Evolutionary conservation across 1,140 invertebrate species (phyloP).

Genomic region (Camponotus vicinus): DNA sequence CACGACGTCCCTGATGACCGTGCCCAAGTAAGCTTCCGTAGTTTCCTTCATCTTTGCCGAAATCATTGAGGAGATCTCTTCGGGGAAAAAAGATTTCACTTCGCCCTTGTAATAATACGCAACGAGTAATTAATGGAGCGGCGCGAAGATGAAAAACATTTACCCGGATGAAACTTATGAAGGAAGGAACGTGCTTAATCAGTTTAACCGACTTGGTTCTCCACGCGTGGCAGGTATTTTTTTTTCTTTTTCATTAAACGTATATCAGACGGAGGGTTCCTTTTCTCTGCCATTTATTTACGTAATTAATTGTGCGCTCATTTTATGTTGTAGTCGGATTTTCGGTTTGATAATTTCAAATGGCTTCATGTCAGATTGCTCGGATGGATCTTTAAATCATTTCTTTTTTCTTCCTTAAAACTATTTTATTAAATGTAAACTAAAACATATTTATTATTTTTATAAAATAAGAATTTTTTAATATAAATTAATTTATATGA

Average conservation of each 20-base stretch:
- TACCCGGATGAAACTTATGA: constrained; percentile 48
- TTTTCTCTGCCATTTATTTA: constrained; percentile 10
- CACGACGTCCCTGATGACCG: constrained; percentile 77
- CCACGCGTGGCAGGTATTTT: constrained; percentile 27
- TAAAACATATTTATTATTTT: too few relatives aligned
- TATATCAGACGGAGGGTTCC: neutral
- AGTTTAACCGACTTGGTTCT: constrained; percentile 27
- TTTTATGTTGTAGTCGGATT: constrained; percentile 88
- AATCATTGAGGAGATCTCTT: constrained; percentile 82
- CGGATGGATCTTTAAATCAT: constrained; percentile 88
- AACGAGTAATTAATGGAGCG: constrained; percentile 55
- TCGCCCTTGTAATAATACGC: constrained; percentile 52
- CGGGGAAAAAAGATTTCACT: constrained; percentile 55
- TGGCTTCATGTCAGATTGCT: constrained; percentile 90
- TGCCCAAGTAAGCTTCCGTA: constrained; percentile 95
- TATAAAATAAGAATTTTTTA: neutral
- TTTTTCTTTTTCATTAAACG: constrained; percentile 37
- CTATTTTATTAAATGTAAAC: too few relatives aligned
- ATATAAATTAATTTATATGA: neutral
- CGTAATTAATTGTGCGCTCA: constrained; percentile 49
- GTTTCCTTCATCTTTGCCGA: constrained; percentile 99
- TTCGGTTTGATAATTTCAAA: constrained; percentile 90
- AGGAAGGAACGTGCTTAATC: constrained; percentile 49
- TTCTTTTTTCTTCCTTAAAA: too few relatives aligned
- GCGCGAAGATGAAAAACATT: constrained; percentile 46